Percentiles rank a stretch among this genome's conserved stretches.
These are phyloP conservation scores for Calephelis perditalis DNA, from an alignment of 2,888 invertebrate species.

Conservation along the genomic window DNA sequence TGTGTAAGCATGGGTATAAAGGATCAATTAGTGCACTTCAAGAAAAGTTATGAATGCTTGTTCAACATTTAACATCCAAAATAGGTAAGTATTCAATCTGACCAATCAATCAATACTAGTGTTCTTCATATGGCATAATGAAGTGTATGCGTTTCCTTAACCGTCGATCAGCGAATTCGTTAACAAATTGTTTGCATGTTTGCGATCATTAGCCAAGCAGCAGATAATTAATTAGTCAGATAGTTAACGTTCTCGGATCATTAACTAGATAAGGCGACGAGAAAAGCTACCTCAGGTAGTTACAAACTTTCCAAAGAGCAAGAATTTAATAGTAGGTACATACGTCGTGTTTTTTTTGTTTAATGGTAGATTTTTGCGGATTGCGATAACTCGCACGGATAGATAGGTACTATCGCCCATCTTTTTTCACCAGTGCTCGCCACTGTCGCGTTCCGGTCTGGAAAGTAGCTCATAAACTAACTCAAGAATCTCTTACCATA, in stretches of 20 bases:
- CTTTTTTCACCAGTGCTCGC: background rate
- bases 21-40: too few relatives aligned
- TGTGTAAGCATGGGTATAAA: too few relatives aligned
- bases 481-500: background rate
- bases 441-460: background rate
- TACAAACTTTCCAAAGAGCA: slow-evolving; percentile 15
- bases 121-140: slow-evolving; percentile 3
- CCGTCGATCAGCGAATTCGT: slow-evolving; percentile 22
- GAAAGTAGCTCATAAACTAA: background rate
- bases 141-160: slow-evolving; percentile 18
- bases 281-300: slow-evolving; percentile 1
- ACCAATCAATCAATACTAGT: background rate
- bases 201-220: slow-evolving; percentile 29
- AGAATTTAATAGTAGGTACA: background rate
- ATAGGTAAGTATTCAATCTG: background rate
- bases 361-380: background rate
- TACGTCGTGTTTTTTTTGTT: background rate
- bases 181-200: slow-evolving; percentile 32
- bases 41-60: background rate
- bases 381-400: too few relatives aligned
- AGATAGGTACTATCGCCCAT: background rate
- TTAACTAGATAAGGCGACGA: slow-evolving; percentile 22
- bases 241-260: slow-evolving; percentile 30
- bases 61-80: background rate
- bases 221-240: slow-evolving; percentile 32